Conservation (phyloP, 2,797 vertebrate genomes). For the Diplodus sargus region DNA sequence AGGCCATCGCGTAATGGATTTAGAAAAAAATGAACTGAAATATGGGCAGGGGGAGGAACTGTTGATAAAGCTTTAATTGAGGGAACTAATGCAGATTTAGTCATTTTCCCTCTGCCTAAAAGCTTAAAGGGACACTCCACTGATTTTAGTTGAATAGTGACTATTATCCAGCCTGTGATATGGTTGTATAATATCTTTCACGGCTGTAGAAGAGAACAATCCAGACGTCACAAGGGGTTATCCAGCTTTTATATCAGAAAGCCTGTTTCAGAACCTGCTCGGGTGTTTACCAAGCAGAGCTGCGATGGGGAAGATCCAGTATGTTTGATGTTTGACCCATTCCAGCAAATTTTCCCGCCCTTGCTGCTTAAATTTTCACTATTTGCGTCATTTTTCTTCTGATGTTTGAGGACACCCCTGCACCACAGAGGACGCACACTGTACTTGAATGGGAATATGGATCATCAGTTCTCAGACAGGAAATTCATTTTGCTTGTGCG, state of each 20-base stretch:
- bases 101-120: not conserved
- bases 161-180: not conserved
- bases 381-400: too few species aligned
- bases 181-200: not conserved
- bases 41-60: not conserved
- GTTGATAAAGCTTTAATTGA: constrained; percentile 20
- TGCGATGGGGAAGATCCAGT: not conserved
- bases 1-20: constrained; percentile 28
- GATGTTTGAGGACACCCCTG: not conserved
- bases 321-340: not conserved
- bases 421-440: not conserved
- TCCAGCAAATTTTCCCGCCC: not conserved
- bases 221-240: not conserved
- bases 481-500: not conserved
- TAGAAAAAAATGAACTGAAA: constrained; percentile 20
- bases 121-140: not conserved
- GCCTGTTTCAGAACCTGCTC: too few species aligned
- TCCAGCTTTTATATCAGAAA: not conserved
- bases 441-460: not conserved
- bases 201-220: not conserved
- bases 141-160: not conserved
- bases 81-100: not conserved
- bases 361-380: not conserved
- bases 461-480: not conserved
- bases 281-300: not conserved